Conservation (phyloP, 1,140 invertebrate species). For the Trichonephila clavipes region DNA sequence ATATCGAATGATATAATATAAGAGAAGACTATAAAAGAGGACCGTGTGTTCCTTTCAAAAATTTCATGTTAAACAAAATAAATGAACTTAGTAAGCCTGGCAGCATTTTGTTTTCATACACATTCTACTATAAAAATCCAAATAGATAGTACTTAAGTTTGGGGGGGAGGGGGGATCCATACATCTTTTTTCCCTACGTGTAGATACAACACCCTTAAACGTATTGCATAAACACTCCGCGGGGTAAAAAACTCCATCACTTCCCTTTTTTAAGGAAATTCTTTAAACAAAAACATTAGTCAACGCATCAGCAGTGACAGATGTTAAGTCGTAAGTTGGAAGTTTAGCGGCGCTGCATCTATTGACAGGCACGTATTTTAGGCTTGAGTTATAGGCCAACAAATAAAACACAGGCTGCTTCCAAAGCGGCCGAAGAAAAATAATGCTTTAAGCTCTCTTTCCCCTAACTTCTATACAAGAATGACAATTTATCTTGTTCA, state of each 20-base stretch:
- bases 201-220: no score
- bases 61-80: no score
- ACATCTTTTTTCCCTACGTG: no score
- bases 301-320: constrained; percentile 28
- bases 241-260: not conserved
- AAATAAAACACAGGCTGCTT: not conserved
- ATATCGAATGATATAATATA: no score
- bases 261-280: constrained; percentile 1
- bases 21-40: no score
- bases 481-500: constrained; percentile 1
- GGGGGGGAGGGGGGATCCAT: no score
- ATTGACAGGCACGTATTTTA: constrained; percentile 39
- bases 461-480: not conserved
- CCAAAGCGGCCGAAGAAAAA: not conserved
- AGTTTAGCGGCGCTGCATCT: not conserved
- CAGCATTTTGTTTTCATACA: no score
- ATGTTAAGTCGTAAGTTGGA: not conserved
- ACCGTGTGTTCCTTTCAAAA: no score
- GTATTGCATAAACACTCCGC: no score
- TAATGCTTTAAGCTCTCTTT: not conserved
- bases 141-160: no score
- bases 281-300: not conserved
- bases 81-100: no score
- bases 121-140: no score
- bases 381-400: constrained; percentile 11